Base-by-base conservation (phyloP, 2,797 vertebrate genomes). In the Synanceia verrucosa region DNA sequence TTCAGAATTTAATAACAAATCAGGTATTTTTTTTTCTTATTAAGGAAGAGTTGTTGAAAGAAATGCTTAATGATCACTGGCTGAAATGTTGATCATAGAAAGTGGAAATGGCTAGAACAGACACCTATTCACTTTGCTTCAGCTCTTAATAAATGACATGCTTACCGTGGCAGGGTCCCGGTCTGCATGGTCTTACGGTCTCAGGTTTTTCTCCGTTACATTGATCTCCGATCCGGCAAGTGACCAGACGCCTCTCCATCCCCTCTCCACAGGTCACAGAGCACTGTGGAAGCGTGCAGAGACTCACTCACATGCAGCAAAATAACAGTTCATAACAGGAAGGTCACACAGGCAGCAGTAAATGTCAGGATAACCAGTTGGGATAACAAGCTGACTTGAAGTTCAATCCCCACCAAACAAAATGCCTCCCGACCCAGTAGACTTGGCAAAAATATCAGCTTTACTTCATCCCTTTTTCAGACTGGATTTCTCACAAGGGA, bases 221-320 rank as follows among this genome's bases (percentile, higher is more conserved):
- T 1, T 92, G 95, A 76, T 97, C 96, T 39, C 96, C 95, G 0
- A 94, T 89, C 0, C 95, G 95, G 79, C 97, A 99, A 1, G 94
- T 93, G 33, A 99, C 93, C 86, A 94, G 88, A 29, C 97, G 94
- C 59, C 89, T 89, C 77, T 96, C 95, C 0, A 93, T 94, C 13
- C 97, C 98, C 71, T 99, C 97, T 0, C 97, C 97, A 0, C 98
- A 99, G 29, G 95, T 96, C 75, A 97, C 97, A 0, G 98, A 98
- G 70, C 98, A 99, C 98, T 99, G 51, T 0, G 41, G 34, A 41
- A n/a, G 28, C 75, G 23, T 6, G 56, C 26, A 89, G 66, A 48
- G 10, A 11, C 12, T 67, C 65, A 43, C 13, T 46, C 31, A 43
- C 29, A 73, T 0, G 28, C 18, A 13, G 31, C 4, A 55, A 48